Evolutionary conservation across 2,888 invertebrate species (phyloP).

Genomic region (Margaritifera margaritifera): DNA sequence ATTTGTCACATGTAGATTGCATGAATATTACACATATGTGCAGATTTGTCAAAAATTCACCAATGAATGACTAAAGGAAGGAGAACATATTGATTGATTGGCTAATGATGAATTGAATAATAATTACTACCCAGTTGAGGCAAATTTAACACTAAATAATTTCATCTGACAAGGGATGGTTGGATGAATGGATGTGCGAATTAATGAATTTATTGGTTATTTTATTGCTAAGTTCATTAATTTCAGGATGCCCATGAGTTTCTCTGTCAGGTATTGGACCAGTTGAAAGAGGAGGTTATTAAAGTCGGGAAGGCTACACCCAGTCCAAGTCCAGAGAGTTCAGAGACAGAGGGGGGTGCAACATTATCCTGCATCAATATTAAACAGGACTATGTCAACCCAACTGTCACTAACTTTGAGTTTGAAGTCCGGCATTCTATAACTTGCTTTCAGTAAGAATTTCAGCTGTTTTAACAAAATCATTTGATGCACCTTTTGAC

Average conservation of each 20-base stretch:
- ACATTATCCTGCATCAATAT: slow-evolving; percentile 5
- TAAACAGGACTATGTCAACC: slow-evolving; percentile 45
- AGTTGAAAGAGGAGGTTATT: slow-evolving; percentile 68
- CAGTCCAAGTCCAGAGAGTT: slow-evolving; percentile 38
- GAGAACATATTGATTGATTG: too few species aligned
- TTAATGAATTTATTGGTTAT: slow-evolving; percentile 1
- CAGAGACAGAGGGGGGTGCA: slow-evolving; percentile 14
- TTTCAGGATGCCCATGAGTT: slow-evolving; percentile 72
- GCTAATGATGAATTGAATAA: too few species aligned
- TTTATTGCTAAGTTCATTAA: not conserved
- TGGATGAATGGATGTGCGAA: too few species aligned
- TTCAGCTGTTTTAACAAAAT: not conserved
- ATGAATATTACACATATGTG: too few species aligned
- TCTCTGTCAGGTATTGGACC: slow-evolving; percentile 67
- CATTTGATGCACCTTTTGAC: not conserved
- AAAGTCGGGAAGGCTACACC: slow-evolving; percentile 53
- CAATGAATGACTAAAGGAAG: too few species aligned
- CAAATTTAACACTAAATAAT: too few species aligned
- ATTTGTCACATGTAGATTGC: too few species aligned
- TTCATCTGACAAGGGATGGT: too few species aligned
- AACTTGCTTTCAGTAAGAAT: slow-evolving; percentile 57
- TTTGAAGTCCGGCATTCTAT: slow-evolving; percentile 66
- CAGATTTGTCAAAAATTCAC: too few species aligned
- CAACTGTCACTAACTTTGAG: slow-evolving; percentile 67
- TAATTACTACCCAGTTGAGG: too few species aligned